Base-by-base conservation (phyloP, 35 echinoderm and acorn worm genomes). In the Patiria miniata region DNA sequence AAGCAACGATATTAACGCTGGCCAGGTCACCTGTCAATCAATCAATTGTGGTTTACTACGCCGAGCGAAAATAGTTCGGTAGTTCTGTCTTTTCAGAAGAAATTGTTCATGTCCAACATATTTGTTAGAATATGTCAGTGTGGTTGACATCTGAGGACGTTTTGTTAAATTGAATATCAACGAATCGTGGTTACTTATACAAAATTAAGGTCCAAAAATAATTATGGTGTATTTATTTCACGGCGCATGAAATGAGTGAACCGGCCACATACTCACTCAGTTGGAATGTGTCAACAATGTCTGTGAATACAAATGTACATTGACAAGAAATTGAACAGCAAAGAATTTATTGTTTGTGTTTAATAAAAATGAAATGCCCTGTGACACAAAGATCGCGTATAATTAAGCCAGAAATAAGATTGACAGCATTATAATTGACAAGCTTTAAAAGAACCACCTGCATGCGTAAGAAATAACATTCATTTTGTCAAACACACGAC, bases 11-110 rank as follows among this genome's bases (percentile, higher is more conserved):
- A 73, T 34, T 32, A 73, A 73, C 65, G 65, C 65, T 73, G 26
- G 65, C 65, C 65, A 73, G 65, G 65, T 73, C 65, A 73, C 65
- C 65, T 73, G 65, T 73, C 65, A 73, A 73, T 73, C 65, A 73
- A 73, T 73, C 65, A 73, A 73, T 73, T 73, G 26, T 26, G 65
- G 34, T 73, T 73, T 73, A 73, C 21, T 73, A 73, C 65, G 65
- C 65, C 2, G 23, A 73, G 42, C 4, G 14, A 73, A 73, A 73
- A 34, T 73, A 73, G 65, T 73, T 73, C 65, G 19, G 0, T 73
- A 14, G 14, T 26, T 16, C 26, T 14, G 65, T 32, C 65, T 28
- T 26, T 32, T 32, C 26, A 26, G 19, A 73, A 1, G 34, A 14
- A 32, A 36, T 10, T 26, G 14, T n/a, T 4, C 29, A 23, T 14